phyloP scores from a whole-genome alignment of 1,140 invertebrate genomes.

The Zaprionus taronus region DNA sequence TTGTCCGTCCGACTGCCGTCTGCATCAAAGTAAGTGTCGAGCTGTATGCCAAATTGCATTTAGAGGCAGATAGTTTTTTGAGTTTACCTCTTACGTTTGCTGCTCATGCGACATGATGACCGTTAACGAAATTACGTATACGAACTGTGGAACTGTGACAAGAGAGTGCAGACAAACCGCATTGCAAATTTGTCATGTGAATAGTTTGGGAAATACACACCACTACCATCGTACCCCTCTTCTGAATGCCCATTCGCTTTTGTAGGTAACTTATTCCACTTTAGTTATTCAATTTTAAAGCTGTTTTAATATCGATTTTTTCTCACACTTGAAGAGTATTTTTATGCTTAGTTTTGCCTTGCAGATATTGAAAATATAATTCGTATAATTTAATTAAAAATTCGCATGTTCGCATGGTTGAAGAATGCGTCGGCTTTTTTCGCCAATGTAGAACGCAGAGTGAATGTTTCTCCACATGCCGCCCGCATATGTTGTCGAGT shows the following conservation, averaged over 20 bases:
- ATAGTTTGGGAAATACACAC: neutral
- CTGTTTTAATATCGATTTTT: neutral
- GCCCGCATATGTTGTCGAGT: constrained; percentile 71
- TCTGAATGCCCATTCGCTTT: too few species aligned
- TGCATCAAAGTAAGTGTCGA: constrained; percentile 17
- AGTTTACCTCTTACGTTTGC: constrained; percentile 26
- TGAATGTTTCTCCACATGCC: constrained; percentile 24
- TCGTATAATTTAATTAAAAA: constrained; percentile 46
- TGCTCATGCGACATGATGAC: constrained; percentile 51
- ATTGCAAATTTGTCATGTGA: constrained; percentile 7
- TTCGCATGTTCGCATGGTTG: constrained; percentile 14
- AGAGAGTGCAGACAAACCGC: neutral
- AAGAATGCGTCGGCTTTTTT: constrained; percentile 19
- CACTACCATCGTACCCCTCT: neutral
- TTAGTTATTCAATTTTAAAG: neutral
- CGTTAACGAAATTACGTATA: constrained; percentile 26
- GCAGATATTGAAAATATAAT: constrained; percentile 4
- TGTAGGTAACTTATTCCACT: neutral
- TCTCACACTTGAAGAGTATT: neutral
- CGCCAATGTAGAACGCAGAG: neutral
- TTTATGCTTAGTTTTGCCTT: neutral
- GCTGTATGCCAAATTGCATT: constrained; percentile 25
- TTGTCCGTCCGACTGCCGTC: constrained; percentile 11
- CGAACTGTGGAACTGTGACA: constrained; percentile 3
- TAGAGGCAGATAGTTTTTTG: neutral